A percentile compares a stretch with the other conserved stretches of the same genome.
These are phyloP conservation scores for Saturnia pavonia DNA, from an alignment of 2,888 invertebrate genomes.

Conservation along the genomic window DNA sequence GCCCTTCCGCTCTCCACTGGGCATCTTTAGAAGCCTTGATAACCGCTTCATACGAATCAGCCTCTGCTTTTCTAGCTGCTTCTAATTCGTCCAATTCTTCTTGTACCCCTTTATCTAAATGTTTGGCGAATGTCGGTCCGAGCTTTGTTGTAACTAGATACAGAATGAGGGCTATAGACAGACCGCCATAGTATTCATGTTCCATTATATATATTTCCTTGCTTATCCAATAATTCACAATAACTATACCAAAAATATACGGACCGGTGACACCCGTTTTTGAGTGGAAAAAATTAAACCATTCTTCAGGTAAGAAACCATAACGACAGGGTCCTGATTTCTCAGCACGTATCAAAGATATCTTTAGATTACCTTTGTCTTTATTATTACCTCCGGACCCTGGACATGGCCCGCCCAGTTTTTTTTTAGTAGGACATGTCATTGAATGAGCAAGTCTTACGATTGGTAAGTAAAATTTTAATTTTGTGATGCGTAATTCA, in stretches of 20 bases:
- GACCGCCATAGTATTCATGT: constrained; percentile 92
- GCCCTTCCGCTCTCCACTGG: constrained; percentile 89
- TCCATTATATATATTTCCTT: constrained; percentile 97
- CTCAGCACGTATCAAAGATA: constrained; percentile 43
- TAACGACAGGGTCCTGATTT: constrained; percentile 77
- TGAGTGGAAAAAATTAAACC: constrained; percentile 92
- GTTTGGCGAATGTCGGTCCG: constrained; percentile 83
- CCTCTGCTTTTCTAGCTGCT: constrained; percentile 74
- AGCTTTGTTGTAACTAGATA: constrained; percentile 83
- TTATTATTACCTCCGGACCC: constrained; percentile 19
- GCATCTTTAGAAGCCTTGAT: constrained; percentile 85
- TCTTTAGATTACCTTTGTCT: not conserved
- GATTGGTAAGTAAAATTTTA: constrained; percentile 30
- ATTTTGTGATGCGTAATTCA: constrained; percentile 24
- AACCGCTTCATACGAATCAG: constrained; percentile 63
- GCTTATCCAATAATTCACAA: constrained; percentile 91
- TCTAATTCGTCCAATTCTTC: constrained; percentile 78
- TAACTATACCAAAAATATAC: constrained; percentile 90
- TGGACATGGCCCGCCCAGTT: constrained; percentile 21
- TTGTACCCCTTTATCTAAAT: constrained; percentile 86
- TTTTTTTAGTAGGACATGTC: constrained; percentile 29
- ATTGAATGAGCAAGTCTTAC: constrained; percentile 32
- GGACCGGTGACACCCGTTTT: constrained; percentile 95
- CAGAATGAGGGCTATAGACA: constrained; percentile 85
- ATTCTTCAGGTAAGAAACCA: constrained; percentile 75